Percentiles rank a stretch among this genome's conserved stretches.
Conservation (phyloP, 1,140 invertebrate species). For the Aphis gossypii region DNA sequence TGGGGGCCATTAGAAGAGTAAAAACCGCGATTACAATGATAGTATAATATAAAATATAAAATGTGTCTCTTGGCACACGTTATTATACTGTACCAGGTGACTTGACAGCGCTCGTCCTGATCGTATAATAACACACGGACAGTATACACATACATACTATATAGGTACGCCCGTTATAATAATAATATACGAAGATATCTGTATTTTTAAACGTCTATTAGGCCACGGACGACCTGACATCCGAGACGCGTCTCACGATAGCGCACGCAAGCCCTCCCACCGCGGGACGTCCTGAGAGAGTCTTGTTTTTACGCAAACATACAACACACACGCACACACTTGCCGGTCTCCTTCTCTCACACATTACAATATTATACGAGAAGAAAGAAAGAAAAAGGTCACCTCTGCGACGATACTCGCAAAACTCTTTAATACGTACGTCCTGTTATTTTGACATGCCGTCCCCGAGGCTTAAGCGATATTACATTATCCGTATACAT, state of each 20-base stretch:
- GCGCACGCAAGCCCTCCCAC: slow-evolving; percentile 30
- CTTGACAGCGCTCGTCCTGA: slow-evolving; percentile 36
- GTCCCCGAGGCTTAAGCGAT: slow-evolving; percentile 21
- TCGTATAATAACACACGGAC: neutral
- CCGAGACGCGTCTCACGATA: slow-evolving; percentile 15
- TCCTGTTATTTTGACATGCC: slow-evolving; percentile 20
- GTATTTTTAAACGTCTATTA: slow-evolving; percentile 43
- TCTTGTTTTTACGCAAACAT: slow-evolving; percentile 38
- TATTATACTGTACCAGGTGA: slow-evolving; percentile 4
- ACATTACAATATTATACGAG: neutral
- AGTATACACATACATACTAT: neutral
- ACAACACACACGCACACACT: neutral
- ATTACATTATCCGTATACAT: slow-evolving; percentile 3
- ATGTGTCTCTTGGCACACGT: slow-evolving; percentile 16
- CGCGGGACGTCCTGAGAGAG: slow-evolving; percentile 32
- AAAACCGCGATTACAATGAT: slow-evolving; percentile 40
- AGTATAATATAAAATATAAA: slow-evolving; percentile 1
- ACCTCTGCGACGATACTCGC: slow-evolving; percentile 19
- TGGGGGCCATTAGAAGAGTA: neutral
- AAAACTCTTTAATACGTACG: slow-evolving; percentile 29
- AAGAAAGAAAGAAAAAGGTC: neutral
- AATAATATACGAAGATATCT: slow-evolving; percentile 10
- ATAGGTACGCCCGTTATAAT: neutral
- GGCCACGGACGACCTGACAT: slow-evolving; percentile 28
- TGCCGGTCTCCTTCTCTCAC: neutral